Evolutionary conservation across 1,140 invertebrate genomes (phyloP), one percentile per base, ranked within the genome.

Genomic region (Rhopalosiphum maidis): DNA sequence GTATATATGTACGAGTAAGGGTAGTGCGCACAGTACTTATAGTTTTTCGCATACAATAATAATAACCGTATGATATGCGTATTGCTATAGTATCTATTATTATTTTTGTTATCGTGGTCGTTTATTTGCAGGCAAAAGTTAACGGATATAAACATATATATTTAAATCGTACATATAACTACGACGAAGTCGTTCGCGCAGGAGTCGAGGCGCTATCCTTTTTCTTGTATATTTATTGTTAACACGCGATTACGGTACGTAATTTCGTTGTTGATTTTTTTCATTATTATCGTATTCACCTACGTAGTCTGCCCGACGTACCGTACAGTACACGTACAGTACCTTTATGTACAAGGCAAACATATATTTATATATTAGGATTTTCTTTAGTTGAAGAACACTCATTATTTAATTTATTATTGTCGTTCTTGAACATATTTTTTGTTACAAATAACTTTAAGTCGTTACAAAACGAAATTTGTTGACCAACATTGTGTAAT

Each of bases 211-310:
- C 1, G 46, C 37, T 54, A 37, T 89, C 54, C 37, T 51, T 88
- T 51, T 54, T 48, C 35, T 54, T 8, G 46, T 37, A 89, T 55
- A 89, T 55, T 89, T 37, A 55, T 55, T 41, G 48, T 89, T 89
- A 37, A 89, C 87, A 89, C 87, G 87, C 87, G 87, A 89, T 89
- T 37, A 30, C 48, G 22, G 51, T 41, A 68, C 60, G 15, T 68
- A 88, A 88, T 88, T 54, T 88, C 21, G 15, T 88, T 22, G 86
- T 88, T 51, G 86, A 88, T 46, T 85, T 87, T 87, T n/a, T 30
- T 87, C 48, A 51, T 88, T n/a, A 22, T 88, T 88, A 2, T 51
- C 6, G 15, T 51, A 35, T 18, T 18, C 46, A 22, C 41, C 15
- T n/a, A 43, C 9, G 18, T 18, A 21, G 35, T 82, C 23, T 35